Conservation (phyloP, 2,797 vertebrate species). For the Fringilla coelebs region DNA sequence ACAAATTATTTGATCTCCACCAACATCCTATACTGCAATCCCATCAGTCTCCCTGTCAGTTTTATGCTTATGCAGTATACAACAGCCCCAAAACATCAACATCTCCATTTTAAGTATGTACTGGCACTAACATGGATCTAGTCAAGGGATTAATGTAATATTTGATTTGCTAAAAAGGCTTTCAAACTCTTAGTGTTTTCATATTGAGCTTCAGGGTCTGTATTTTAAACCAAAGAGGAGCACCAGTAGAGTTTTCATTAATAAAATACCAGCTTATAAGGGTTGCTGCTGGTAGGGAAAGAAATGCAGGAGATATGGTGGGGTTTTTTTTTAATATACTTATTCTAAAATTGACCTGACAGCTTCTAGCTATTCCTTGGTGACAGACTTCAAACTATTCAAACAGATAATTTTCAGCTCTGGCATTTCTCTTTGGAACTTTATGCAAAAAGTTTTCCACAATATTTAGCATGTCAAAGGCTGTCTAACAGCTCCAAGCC, state of each 20-base stretch:
- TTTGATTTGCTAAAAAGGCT: slow-evolving; percentile 33
- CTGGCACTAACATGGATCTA: background rate
- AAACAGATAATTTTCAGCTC: slow-evolving; percentile 42
- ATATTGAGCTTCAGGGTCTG: background rate
- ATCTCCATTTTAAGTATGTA: background rate
- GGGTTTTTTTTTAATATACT: background rate
- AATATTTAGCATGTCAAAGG: slow-evolving; percentile 57
- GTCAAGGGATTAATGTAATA: background rate
- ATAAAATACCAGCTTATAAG: slow-evolving; percentile 22
- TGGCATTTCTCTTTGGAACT: slow-evolving; percentile 29
- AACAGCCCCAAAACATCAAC: background rate
- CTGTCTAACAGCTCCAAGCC: slow-evolving; percentile 14
- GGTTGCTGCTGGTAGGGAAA: slow-evolving; percentile 1
- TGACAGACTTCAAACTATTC: slow-evolving; percentile 33
- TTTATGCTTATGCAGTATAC: background rate
- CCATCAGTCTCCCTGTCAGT: background rate
- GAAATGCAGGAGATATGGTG: background rate
- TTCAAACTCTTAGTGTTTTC: background rate
- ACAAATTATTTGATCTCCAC: background rate
- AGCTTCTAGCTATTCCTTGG: slow-evolving; percentile 29
- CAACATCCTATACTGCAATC: background rate
- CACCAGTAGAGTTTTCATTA: slow-evolving; percentile 2
- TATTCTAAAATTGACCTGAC: slow-evolving; percentile 47
- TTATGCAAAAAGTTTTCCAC: background rate
- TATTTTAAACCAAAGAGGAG: slow-evolving; percentile 43